A percentile compares a stretch with the other conserved stretches of the same genome.
Conservation (phyloP, 2,888 invertebrate species). For the Xestia c-nigrum region DNA sequence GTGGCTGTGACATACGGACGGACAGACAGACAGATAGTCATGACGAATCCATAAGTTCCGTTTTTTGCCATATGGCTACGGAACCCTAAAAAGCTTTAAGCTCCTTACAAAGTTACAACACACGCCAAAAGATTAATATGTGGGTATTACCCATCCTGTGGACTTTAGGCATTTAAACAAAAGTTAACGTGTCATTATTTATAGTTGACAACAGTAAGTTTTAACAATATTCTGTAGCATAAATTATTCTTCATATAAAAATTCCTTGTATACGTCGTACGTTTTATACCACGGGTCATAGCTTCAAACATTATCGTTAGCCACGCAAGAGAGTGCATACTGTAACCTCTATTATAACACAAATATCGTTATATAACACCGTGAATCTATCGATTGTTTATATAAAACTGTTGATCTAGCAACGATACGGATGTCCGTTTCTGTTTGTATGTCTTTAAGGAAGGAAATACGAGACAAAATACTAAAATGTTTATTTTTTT, state of each 20-base stretch:
- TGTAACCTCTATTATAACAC: constrained; percentile 11
- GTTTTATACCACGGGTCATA: constrained; percentile 25
- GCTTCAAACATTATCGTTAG: constrained; percentile 41
- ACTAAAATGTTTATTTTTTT: not conserved
- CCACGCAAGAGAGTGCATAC: constrained; percentile 27
- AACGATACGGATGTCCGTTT: not conserved
- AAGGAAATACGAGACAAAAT: not conserved
- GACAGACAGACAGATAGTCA: no score
- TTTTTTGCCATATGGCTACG: no score
- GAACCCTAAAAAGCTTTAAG: constrained; percentile 8
- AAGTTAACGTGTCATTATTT: constrained; percentile 9
- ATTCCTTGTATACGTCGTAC: not conserved
- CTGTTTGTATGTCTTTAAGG: not conserved
- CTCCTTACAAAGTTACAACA: not conserved
- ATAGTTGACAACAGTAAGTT: constrained; percentile 1
- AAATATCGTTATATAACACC: constrained; percentile 28
- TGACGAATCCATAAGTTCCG: no score
- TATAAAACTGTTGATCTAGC: not conserved
- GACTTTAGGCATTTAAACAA: constrained; percentile 1
- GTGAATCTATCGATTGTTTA: constrained; percentile 8
- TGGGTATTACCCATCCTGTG: not conserved
- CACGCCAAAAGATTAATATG: constrained; percentile 6
- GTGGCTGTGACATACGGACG: no score
- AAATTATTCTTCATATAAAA: not conserved
- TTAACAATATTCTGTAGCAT: constrained; percentile 13